Conservation (phyloP, 2,797 vertebrate species). For the Salmo trutta region DNA sequence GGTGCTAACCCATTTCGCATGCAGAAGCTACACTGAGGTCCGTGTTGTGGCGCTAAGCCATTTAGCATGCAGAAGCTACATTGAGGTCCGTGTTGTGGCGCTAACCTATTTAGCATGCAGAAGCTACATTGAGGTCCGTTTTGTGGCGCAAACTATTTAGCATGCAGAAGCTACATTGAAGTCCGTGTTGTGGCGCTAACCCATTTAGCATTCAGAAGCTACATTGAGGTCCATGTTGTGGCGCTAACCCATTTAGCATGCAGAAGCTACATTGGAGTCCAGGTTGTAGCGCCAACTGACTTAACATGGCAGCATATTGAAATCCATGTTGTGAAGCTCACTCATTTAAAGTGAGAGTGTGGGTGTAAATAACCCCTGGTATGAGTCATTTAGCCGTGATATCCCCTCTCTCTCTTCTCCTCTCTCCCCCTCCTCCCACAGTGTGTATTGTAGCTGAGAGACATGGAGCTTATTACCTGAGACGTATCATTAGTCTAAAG, state of each 20-base stretch:
- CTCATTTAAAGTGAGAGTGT: conserved; percentile 32
- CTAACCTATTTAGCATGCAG: no score
- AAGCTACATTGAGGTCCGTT: no score
- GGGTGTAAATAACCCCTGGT: conserved; percentile 47
- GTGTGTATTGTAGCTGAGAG: not conserved
- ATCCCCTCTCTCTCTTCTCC: conserved; percentile 1
- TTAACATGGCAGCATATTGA: not conserved
- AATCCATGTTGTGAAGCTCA: conserved; percentile 31
- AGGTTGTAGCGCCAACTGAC: not conserved
- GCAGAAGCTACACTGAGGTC: not conserved
- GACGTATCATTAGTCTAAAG: conserved; percentile 12
- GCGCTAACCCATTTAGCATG: not conserved
- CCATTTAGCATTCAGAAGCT: not conserved
- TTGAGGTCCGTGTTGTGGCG: no score
- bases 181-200: no score
- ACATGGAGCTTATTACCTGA: not conserved
- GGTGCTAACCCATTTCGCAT: no score
- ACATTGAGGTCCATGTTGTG: not conserved
- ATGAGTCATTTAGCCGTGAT: conserved; percentile 47
- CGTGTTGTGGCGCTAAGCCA: no score
- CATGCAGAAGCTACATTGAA: no score
- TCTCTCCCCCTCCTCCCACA: not conserved
- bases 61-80: no score
- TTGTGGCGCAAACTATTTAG: no score
- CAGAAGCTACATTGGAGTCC: not conserved